Evolutionary conservation across 1,140 invertebrate genomes (phyloP).

Genomic region (Trichonephila clavata): DNA sequence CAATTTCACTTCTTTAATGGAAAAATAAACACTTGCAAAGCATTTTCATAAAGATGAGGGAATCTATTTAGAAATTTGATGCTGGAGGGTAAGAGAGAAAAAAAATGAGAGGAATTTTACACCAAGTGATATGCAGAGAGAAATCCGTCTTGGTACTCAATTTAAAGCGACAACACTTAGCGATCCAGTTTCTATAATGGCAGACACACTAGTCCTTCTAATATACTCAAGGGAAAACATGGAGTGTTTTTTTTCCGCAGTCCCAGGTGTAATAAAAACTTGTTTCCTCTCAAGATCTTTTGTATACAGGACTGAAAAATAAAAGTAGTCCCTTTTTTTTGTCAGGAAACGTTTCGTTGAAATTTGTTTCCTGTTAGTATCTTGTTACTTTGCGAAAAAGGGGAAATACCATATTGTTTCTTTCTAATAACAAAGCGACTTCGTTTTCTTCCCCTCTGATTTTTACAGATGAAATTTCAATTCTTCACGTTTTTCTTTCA

Average conservation of each 20-base stretch:
- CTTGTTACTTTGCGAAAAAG: not conserved
- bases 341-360: not conserved
- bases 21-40: not conserved
- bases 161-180: conserved; percentile 65
- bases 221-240: conserved; percentile 44
- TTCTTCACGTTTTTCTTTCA: not conserved
- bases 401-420: conserved; percentile 2
- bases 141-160: conserved; percentile 41
- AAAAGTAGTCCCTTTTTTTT: conserved; percentile 15
- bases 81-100: not conserved
- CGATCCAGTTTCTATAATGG: conserved; percentile 61
- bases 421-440: not conserved
- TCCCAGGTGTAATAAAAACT: conserved; percentile 66
- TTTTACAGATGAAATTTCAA: not conserved
- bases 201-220: conserved; percentile 41
- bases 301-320: conserved; percentile 11
- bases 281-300: conserved; percentile 41
- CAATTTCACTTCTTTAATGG: conserved; percentile 34
- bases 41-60: conserved; percentile 24
- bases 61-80: conserved; percentile 6
- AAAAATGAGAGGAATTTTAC: not conserved
- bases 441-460: not conserved
- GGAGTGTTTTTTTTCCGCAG: conserved; percentile 3
- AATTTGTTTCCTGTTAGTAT: conserved; percentile 38
- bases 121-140: not conserved